Evolutionary conservation across 2,888 invertebrate genomes (phyloP), one percentile per base, ranked within the genome.

Genomic region (Rhagophthalmus giganteus): DNA sequence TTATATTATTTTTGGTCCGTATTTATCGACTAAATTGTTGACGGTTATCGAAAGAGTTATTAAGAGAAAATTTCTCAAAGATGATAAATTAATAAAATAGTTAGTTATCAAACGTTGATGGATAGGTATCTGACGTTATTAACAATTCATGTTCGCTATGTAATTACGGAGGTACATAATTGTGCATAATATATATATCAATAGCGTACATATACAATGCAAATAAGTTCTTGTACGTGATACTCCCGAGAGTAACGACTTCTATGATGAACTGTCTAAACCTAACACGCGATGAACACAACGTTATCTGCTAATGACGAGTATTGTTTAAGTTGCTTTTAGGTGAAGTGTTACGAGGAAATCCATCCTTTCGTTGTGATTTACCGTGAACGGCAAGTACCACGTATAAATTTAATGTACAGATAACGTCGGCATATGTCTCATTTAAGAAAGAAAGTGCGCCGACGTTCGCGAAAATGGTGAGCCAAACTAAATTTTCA

Each of bases 221-320:
- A 31, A 41, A 32, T 30, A 41, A 41, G 25, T 32, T 41, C 40
- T 31, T 25, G 15, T 41, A 32, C 32, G 25, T 25, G 31, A 41
- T 41, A 41, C 12, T 41, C 40, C 24, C 31, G 32, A 41, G 31
- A 24, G 40, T 31, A 41, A 41, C 32, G 31, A 32, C 40, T 20
- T 41, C 40, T 41, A 41, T 41, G 40, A 41, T 41, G 31, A 41
- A 41, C 40, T 31, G 31, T 41, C 32, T 41, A 31, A 41, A 41
- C 40, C 31, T 41, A 41, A 41, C 40, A 41, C 40, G n/a, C n/a
- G n/a, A 41, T 32, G 31, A 41, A 41, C 40, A 41, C 32, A 41
- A 24, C 30, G 31, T 41, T 41, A 41, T 41, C 40, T 41, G 40
- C 40, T 41, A 41, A 41, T 41, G 40, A 41, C 40, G 32, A 41